Percentiles rank a stretch among this genome's conserved stretches.
phyloP scores from a whole-genome alignment of 1,140 invertebrate genomes.

The Drosophila busckii region DNA sequence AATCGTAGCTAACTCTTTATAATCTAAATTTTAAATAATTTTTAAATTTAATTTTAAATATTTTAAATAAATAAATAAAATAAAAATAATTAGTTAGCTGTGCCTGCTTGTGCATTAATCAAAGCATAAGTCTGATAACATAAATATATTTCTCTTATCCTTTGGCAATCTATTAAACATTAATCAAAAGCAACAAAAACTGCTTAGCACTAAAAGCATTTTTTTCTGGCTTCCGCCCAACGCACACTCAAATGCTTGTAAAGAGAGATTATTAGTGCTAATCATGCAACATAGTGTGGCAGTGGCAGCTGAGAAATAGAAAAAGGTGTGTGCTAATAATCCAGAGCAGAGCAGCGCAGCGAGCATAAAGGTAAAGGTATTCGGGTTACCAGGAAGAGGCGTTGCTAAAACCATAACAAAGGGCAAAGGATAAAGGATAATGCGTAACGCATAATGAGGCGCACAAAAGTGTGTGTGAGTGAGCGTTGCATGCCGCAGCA shows the following conservation, averaged over 20 bases:
- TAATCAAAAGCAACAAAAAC: conserved; percentile 26
- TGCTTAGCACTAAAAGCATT: conserved; percentile 24
- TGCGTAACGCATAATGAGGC: conserved; percentile 53
- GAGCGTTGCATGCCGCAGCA: conserved; percentile 15
- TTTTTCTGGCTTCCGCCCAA: conserved; percentile 21
- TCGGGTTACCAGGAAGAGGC: conserved; percentile 71
- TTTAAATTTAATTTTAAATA: too few relatives aligned
- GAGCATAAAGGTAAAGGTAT: conserved; percentile 32
- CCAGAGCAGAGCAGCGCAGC: conserved; percentile 53
- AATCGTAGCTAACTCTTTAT: too few relatives aligned
- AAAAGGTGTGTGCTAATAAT: conserved; percentile 45
- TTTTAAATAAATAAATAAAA: too few relatives aligned
- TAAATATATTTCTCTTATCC: conserved; percentile 12
- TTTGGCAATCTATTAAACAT: conserved; percentile 21
- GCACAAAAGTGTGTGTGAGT: conserved; percentile 19
- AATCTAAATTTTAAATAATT: too few relatives aligned
- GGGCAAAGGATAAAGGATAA: conserved; percentile 46
- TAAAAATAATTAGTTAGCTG: too few relatives aligned
- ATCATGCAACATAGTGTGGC: conserved; percentile 51
- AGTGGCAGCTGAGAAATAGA: conserved; percentile 5
- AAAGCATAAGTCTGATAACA: too few relatives aligned
- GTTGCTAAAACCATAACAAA: conserved; percentile 60
- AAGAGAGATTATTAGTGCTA: conserved; percentile 52
- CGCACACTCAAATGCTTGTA: conserved; percentile 40
- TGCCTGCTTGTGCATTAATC: too few relatives aligned